phyloP scores from a whole-genome alignment of 2,888 invertebrate species.

The Eutolmus rufibarbis region DNA sequence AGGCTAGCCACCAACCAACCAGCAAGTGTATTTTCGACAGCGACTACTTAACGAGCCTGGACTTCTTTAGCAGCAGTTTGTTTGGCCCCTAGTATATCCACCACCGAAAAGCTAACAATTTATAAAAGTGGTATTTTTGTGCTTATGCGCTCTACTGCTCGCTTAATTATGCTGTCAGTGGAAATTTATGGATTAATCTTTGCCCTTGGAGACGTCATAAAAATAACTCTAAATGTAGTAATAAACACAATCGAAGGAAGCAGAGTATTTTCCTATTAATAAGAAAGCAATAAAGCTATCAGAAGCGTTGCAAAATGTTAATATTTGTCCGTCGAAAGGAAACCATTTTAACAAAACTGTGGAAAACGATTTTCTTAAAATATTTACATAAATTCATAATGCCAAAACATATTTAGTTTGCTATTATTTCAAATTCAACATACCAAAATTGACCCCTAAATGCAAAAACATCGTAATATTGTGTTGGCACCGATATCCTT shows the following conservation, averaged over 20 bases:
- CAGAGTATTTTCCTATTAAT: not conserved
- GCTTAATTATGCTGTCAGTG: not conserved
- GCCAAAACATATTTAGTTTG: too few relatives aligned
- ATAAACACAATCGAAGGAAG: too few relatives aligned
- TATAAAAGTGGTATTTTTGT: not conserved
- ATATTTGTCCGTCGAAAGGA: too few relatives aligned
- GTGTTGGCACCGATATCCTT: too few relatives aligned
- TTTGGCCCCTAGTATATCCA: not conserved
- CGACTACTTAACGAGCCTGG: not conserved
- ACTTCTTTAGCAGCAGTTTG: not conserved
- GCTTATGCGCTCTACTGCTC: not conserved
- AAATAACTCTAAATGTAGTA: not conserved
- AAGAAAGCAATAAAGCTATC: not conserved
- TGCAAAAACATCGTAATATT: too few relatives aligned
- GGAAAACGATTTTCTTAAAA: too few relatives aligned
- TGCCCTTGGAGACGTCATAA: not conserved
- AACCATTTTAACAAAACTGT: too few relatives aligned
- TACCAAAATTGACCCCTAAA: too few relatives aligned
- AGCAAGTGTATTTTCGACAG: not conserved
- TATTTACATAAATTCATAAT: too few relatives aligned
- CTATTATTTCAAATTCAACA: too few relatives aligned
- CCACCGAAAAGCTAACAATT: not conserved
- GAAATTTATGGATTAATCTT: not conserved
- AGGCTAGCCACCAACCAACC: not conserved
- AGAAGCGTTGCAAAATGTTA: not conserved